These are phyloP conservation scores for Augochlorella aurata DNA, from an alignment of 2,888 invertebrate genomes.

Conservation along the genomic window DNA sequence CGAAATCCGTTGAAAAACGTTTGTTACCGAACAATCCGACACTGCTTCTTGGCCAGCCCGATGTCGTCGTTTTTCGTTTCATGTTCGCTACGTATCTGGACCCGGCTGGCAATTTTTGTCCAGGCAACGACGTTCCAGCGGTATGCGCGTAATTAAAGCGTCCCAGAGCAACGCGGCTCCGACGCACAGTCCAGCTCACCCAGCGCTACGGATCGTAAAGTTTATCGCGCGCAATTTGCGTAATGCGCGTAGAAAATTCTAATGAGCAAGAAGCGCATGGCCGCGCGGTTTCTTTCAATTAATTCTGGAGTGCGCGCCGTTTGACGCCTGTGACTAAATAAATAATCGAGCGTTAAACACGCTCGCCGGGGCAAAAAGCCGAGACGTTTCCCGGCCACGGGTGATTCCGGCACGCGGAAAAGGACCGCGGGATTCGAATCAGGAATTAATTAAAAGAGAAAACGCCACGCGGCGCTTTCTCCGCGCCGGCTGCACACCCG, in stretches of 20 bases:
- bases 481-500: not conserved
- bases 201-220: constrained; percentile 50
- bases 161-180: not conserved
- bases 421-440: constrained; percentile 17
- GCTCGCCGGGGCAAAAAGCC: not conserved
- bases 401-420: not conserved
- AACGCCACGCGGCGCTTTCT: not conserved
- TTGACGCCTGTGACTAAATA: constrained; percentile 33
- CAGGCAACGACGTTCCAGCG: constrained; percentile 50
- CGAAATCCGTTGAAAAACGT: too few relatives aligned
- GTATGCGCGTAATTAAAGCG: constrained; percentile 50
- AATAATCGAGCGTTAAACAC: constrained; percentile 37
- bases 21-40: constrained; percentile 2
- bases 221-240: constrained; percentile 65
- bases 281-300: constrained; percentile 44
- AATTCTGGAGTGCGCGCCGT: constrained; percentile 26
- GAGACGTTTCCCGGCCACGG: not conserved
- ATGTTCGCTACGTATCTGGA: constrained; percentile 8
- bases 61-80: not conserved
- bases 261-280: constrained; percentile 42
- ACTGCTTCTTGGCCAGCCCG: not conserved
- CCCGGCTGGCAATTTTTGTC: constrained; percentile 15
- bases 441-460: constrained; percentile 35
- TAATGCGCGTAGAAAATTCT: constrained; percentile 61
- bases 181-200: not conserved